Evolutionary conservation across 2,888 invertebrate genomes (phyloP).

Genomic region (Melikaiella ostensackeni): DNA sequence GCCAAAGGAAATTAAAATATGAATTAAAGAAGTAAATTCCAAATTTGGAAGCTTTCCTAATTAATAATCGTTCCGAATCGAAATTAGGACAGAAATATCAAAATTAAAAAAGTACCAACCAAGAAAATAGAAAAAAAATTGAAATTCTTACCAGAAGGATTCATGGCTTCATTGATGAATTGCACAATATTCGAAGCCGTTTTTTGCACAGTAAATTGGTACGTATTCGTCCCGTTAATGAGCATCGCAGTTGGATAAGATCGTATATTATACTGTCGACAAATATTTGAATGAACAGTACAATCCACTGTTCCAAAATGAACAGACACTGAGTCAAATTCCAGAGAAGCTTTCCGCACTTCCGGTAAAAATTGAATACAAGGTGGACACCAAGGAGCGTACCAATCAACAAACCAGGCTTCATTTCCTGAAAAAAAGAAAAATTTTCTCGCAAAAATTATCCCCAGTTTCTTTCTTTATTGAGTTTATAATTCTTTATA

Average conservation of each 20-base stretch:
- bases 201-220: slow-evolving; percentile 81
- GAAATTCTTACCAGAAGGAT: slow-evolving; percentile 77
- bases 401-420: slow-evolving; percentile 86
- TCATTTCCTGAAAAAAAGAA: slow-evolving; percentile 53
- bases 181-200: slow-evolving; percentile 81
- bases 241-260: slow-evolving; percentile 86
- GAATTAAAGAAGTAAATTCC: too few relatives aligned
- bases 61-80: too few relatives aligned
- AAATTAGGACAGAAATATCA: not conserved
- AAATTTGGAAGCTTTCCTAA: too few relatives aligned
- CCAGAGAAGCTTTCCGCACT: slow-evolving; percentile 82
- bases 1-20: too few relatives aligned
- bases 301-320: slow-evolving; percentile 85
- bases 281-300: slow-evolving; percentile 81
- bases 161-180: slow-evolving; percentile 81
- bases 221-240: slow-evolving; percentile 80
- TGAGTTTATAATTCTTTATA: too few relatives aligned
- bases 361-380: slow-evolving; percentile 85
- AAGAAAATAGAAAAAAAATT: slow-evolving; percentile 5
- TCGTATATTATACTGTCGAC: slow-evolving; percentile 80
- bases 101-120: slow-evolving; percentile 13
- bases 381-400: slow-evolving; percentile 89
- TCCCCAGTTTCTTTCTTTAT: not conserved
- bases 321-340: slow-evolving; percentile 77
- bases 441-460: not conserved